These are phyloP conservation scores for Dicranocentrus wangi DNA, from an alignment of 2,888 invertebrate species.

Conservation along the genomic window DNA sequence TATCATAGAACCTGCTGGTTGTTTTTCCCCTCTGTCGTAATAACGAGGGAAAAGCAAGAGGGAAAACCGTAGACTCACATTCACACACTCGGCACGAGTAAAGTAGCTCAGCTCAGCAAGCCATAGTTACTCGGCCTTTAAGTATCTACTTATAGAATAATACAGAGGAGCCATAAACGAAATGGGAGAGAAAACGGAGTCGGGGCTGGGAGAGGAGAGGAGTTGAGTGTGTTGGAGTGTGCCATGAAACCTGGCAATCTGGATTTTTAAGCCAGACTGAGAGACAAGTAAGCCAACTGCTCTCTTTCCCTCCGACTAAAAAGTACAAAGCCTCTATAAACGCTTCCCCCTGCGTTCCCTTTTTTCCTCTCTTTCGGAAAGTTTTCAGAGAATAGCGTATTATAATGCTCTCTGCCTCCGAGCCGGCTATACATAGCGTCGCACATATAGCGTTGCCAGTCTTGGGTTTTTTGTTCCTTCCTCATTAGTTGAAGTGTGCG, in stretches of 20 bases:
- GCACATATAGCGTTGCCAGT: no score
- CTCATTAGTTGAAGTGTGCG: constrained; percentile 33
- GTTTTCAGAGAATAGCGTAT: constrained; percentile 23
- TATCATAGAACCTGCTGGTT: constrained; percentile 6
- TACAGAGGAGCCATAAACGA: constrained; percentile 8
- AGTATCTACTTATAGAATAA: constrained; percentile 29
- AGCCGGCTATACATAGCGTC: no score
- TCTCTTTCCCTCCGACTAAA: constrained; percentile 35
- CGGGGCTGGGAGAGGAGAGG: constrained; percentile 19
- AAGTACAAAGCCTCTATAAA: constrained; percentile 35
- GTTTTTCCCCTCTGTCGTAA: not conserved
- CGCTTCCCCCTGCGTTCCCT: constrained; percentile 21
- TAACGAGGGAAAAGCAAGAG: not conserved
- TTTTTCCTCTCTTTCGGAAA: constrained; percentile 14
- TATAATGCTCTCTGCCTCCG: constrained; percentile 27
- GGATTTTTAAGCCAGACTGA: constrained; percentile 40
- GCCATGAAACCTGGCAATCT: constrained; percentile 60
- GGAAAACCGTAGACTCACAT: no score
- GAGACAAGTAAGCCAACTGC: constrained; percentile 48
- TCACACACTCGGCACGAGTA: constrained; percentile 4
- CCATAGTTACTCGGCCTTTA: constrained; percentile 34
- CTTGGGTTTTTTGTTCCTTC: constrained; percentile 26
- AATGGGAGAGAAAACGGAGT: constrained; percentile 8
- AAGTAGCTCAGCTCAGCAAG: constrained; percentile 39
- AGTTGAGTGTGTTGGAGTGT: constrained; percentile 28